Evolutionary conservation across 1,140 invertebrate species (phyloP), one percentile per base, ranked within the genome.

Genomic region (Saccostrea glomerata): DNA sequence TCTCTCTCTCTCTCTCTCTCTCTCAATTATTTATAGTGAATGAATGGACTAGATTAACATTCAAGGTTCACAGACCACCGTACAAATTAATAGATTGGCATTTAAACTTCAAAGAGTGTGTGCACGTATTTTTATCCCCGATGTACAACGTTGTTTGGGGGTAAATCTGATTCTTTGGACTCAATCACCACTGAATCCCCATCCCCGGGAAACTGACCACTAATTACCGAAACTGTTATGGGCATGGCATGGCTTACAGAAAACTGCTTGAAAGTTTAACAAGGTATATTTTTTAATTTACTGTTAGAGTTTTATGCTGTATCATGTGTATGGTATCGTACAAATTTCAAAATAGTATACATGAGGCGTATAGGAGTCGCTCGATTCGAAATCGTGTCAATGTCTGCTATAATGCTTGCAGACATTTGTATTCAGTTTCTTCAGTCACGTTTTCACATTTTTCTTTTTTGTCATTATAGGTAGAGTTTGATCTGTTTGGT

Each of bases 171-270:
- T 63, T 17, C 58, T 63, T 63, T 20, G 58, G 17, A 9, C 47
- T 20, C 58, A 20, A 6, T 63, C 58, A 63, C 15, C 58, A 17
- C 58, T 60, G 13, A 60, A 60, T 20, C 20, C 58, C n/a, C 17
- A 63, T 4, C 58, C 15, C 58, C 58, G 6, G 58, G 13, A n/a
- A 63, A 2, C n/a, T 63, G n/a, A 63, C 58, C 15, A 63, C 58
- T 63, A 63, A 47, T 7, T n/a, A 20, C 70, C 11, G 9, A 30
- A 15, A 13, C 36, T 15, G 15, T 13, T 15, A 13, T 4, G 2
- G 70, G 70, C 11, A 73, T 73, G 70, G 70, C 23, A 73, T 73
- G 70, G 70, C 23, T 30, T 73, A 73, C 70, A 73, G 70, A 73
- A 73, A 15, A 73, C 13, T 73, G 3, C 30, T 73, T 25, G 70